Evolutionary conservation across 2,888 invertebrate species (phyloP).

Genomic region (Ophion ellenae): DNA sequence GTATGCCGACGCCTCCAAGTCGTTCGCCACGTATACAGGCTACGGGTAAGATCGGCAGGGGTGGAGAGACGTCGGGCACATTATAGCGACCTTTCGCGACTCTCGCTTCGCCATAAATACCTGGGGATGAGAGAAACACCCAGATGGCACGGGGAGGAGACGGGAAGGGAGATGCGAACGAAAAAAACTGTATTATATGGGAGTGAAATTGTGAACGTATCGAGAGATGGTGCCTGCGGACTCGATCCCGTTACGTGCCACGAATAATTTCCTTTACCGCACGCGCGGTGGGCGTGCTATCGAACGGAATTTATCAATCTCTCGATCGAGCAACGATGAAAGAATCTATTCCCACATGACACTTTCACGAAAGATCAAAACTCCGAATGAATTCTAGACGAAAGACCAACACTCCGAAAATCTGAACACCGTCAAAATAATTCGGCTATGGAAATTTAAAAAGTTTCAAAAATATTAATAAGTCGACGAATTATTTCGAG

Average conservation of each 20-base stretch:
- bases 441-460: no score
- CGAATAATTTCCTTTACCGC: constrained; percentile 11
- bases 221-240: constrained; percentile 10
- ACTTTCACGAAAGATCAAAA: not conserved
- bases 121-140: constrained; percentile 11
- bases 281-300: no score
- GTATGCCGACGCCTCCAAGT: constrained; percentile 36
- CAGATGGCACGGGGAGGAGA: no score
- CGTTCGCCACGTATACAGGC: constrained; percentile 26
- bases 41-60: no score
- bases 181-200: not conserved
- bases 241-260: constrained; percentile 18
- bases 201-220: constrained; percentile 42
- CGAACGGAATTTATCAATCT: constrained; percentile 35
- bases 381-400: no score
- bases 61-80: not conserved
- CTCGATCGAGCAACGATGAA: constrained; percentile 5
- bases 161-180: not conserved
- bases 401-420: no score
- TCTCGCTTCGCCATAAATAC: constrained; percentile 44
- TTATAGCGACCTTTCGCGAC: constrained; percentile 33
- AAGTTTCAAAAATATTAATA: no score
- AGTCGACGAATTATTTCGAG: no score
- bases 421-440: no score
- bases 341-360: not conserved